phyloP scores from a whole-genome alignment of 2,888 invertebrate genomes.

The Diarsia brunnea region DNA sequence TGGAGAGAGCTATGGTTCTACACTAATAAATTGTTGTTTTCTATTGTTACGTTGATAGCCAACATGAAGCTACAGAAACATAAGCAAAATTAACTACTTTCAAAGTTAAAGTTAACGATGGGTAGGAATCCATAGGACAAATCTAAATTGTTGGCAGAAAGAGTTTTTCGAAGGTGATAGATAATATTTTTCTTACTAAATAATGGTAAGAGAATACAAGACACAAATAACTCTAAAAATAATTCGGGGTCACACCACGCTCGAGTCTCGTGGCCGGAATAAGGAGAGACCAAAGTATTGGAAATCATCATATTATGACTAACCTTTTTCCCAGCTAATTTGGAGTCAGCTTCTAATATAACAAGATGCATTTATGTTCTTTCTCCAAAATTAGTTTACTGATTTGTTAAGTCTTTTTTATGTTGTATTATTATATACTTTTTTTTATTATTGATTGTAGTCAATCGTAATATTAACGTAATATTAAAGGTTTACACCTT shows the following conservation, averaged over 20 bases:
- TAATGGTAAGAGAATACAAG: not conserved
- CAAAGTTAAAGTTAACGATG: not conserved
- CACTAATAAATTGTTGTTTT: conserved; percentile 19
- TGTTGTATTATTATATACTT: too few relatives aligned
- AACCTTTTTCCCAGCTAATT: too few relatives aligned
- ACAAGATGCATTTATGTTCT: too few relatives aligned
- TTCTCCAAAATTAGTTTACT: too few relatives aligned
- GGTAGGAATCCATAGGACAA: not conserved
- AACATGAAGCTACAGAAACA: not conserved
- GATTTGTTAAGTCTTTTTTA: too few relatives aligned
- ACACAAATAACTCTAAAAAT: not conserved
- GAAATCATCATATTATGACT: too few relatives aligned
- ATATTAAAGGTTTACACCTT: too few relatives aligned
- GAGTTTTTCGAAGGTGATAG: not conserved
- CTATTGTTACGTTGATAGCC: conserved; percentile 19
- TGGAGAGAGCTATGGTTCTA: conserved; percentile 23
- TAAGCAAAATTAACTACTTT: not conserved
- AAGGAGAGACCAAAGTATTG: not conserved
- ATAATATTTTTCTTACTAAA: not conserved
- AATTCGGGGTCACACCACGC: not conserved
- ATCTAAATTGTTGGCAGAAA: not conserved
- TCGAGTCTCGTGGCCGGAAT: not conserved
- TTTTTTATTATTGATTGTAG: too few relatives aligned
- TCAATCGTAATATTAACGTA: too few relatives aligned
- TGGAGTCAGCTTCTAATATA: too few relatives aligned